phyloP scores from a whole-genome alignment of 2,888 invertebrate genomes.

The Apodemia zela region DNA sequence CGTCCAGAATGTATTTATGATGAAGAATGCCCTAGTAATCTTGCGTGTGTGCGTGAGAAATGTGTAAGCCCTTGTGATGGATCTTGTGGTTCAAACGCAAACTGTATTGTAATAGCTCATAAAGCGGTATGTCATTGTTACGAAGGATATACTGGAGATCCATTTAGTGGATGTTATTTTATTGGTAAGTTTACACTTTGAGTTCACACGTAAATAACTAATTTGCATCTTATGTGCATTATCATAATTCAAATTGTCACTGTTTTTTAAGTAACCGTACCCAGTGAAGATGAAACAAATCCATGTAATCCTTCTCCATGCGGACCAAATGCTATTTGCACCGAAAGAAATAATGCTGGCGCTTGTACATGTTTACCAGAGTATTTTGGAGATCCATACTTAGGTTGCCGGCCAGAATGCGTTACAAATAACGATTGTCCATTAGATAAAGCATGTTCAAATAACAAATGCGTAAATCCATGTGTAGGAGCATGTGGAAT shows the following conservation, averaged over 20 bases:
- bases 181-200: slow-evolving; percentile 51
- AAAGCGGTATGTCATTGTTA: slow-evolving; percentile 91
- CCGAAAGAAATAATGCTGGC: slow-evolving; percentile 89
- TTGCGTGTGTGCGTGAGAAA: slow-evolving; percentile 90
- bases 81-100: slow-evolving; percentile 89
- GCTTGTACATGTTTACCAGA: slow-evolving; percentile 90
- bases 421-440: slow-evolving; percentile 90
- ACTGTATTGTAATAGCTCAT: slow-evolving; percentile 90
- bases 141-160: slow-evolving; percentile 90
- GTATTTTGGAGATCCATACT: slow-evolving; percentile 93
- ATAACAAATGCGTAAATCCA: slow-evolving; percentile 92
- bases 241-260: slow-evolving; percentile 20
- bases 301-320: slow-evolving; percentile 94
- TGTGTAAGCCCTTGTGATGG: slow-evolving; percentile 92
- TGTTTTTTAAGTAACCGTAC: slow-evolving; percentile 66
- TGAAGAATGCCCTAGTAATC: slow-evolving; percentile 90
- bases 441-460: slow-evolving; percentile 87
- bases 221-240: not conserved
- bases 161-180: slow-evolving; percentile 87
- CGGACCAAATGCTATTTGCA: slow-evolving; percentile 91
- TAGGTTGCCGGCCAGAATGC: slow-evolving; percentile 92
- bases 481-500: slow-evolving; percentile 91
- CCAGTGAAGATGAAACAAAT: slow-evolving; percentile 83
- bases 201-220: not conserved
- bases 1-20: slow-evolving; percentile 92